Percentiles rank a stretch among this genome's conserved stretches.
phyloP scores from a whole-genome alignment of 35 echinoderm and acorn worm genomes.

The Stichopus chloronotus region DNA sequence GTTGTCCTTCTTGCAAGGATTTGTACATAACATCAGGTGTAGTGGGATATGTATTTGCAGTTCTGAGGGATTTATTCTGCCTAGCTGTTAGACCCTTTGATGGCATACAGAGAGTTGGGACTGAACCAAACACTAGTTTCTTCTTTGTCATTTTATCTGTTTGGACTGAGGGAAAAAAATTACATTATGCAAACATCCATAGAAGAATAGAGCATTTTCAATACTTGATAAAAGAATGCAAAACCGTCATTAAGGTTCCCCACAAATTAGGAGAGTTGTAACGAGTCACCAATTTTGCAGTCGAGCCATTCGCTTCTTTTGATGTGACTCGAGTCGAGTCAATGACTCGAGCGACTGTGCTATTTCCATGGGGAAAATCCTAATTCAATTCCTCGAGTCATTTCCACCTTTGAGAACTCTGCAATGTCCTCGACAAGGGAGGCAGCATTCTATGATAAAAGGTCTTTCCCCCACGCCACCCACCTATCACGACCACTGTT shows the following conservation, averaged over 20 bases:
- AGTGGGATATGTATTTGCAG: neutral
- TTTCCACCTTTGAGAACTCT: too few species aligned
- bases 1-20: neutral
- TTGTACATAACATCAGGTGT: neutral
- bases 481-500: slow-evolving; percentile 11
- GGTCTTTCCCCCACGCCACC: neutral
- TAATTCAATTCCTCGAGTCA: too few species aligned
- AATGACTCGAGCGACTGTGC: too few species aligned
- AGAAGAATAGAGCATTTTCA: neutral
- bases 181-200: slow-evolving; percentile 2
- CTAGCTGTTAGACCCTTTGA: neutral
- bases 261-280: neutral
- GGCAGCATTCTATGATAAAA: slow-evolving; percentile 16
- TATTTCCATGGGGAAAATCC: too few species aligned
- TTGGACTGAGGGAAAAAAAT: too few species aligned
- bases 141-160: slow-evolving; percentile 36
- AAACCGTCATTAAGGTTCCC: slow-evolving; percentile 6
- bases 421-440: neutral
- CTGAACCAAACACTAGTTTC: slow-evolving; percentile 28
- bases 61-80: neutral
- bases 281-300: too few species aligned
- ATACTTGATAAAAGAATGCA: slow-evolving; percentile 3
- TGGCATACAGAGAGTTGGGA: neutral
- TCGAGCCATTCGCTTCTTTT: too few species aligned
- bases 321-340: too few species aligned